Base-by-base conservation (phyloP, 2,113 vertebrate species). In the Podarcis muralis region DNA sequence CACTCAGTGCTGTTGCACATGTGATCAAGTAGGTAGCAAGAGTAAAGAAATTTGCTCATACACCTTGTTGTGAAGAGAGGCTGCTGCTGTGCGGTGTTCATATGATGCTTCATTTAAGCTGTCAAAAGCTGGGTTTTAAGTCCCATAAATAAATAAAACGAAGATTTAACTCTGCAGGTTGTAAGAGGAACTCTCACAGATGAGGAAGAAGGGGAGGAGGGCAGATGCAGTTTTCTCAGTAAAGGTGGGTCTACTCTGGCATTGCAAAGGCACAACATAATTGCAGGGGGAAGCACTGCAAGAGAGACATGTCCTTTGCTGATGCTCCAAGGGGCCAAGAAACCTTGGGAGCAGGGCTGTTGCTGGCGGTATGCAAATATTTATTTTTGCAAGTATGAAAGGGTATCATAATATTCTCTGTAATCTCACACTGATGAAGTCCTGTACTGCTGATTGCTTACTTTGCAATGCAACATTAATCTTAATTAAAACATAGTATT, bases 401-500 rank as follows among this genome's bases (percentile, higher is more conserved):
- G 86, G 65, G 32, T 81, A 74, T 81, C 66, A 87, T 27, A 37
- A 62, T 87, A 81, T 86, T 81, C 48, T 81, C 66, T 62, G 32
- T 87, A 87, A 71, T 80, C 53, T 59, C 81, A 87, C 35, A 81
- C 48, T 59, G 43, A 81, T 87, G 48, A 87, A 81, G 66, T 80
- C 66, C 69, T 81, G 77, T 59, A 72, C 32, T 87, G 48, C 53
- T 74, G 81, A 87, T 81, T 74, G 78, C 68, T 82, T 87, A 48
- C 85, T 86, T 3, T 0, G 66, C 87, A 53, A 48, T 25, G 5
- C 0, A 1, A 87, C 53, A n/a, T 74, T 81, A 81, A 81, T 30
- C 68, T 87, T 81, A 87, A 87, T 87, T 87, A 87, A 81, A 87
- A 87, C 68, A 74, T 81, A 87, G 32, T 81, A 74, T 62, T 62